Evolutionary conservation across 2,113 vertebrate genomes (phyloP), one percentile per base, ranked within the genome.

Genomic region (Silurus meridionalis): DNA sequence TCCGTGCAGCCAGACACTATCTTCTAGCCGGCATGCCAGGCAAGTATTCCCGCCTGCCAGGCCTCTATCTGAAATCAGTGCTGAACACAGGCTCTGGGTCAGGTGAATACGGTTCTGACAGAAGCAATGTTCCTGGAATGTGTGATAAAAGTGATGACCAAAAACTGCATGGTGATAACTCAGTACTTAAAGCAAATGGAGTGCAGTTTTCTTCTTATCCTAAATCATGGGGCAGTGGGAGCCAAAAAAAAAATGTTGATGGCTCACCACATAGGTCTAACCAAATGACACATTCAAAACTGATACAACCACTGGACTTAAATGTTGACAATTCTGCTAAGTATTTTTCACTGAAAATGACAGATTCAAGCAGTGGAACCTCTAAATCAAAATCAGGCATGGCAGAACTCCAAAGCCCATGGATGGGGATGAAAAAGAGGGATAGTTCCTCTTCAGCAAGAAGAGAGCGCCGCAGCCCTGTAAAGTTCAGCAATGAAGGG

Each of bases 11-110:
- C 23, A 93, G 93, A 90, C 93, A 95, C 74, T 96, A 94, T 92
- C 95, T 92, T 86, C 94, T 94, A 88, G 96, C 94, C 93, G 94
- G 92, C 61, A 93, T 91, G 53, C 88, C 93, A 64, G 93, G 90
- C 78, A 91, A 90, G 46, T 90, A 91, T 91, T 91, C 91, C 14
- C 88, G 91, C n/a, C 77, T 89, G 87, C 86, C 52, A 67, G 83
- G 83, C 63, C 78, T 83, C 15, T 55, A 88, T 82, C 74, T 82
- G 7, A 75, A 77, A 72, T 83, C 79, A 86, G 87, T 1, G 50
- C 37, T 60, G 80, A 0, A 57, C 6, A 72, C 88, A 89, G 90
- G 90, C 80, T 87, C 84, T 78, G 72, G 93, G 78, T 80, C 88
- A 15, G 91, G 90, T 84, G 91, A 85, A 5, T 93, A 92, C 86